Percentiles rank a stretch among this genome's conserved stretches.
phyloP scores from a whole-genome alignment of 2,797 vertebrate species.

The Sandelia bainsii region DNA sequence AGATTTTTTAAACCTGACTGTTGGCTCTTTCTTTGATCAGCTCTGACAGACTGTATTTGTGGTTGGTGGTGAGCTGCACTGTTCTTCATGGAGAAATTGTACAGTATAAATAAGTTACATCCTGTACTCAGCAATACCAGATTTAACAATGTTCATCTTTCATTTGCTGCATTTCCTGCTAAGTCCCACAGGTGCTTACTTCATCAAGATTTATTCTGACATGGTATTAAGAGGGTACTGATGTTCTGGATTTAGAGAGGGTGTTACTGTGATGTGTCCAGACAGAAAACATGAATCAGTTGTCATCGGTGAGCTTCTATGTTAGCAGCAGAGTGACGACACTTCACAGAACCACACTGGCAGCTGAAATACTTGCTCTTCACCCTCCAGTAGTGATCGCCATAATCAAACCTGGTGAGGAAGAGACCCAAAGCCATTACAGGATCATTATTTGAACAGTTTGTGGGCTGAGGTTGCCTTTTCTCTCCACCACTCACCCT shows the following conservation, averaged over 20 bases:
- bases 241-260: slow-evolving; percentile 9
- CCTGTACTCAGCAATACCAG: background rate
- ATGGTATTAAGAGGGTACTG: slow-evolving; percentile 6
- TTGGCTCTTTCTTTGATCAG: background rate
- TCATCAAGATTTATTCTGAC: background rate
- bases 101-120: slow-evolving; percentile 27
- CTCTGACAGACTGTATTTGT: slow-evolving; percentile 3
- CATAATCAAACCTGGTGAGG: slow-evolving; percentile 92
- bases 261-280: slow-evolving; percentile 19
- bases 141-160: slow-evolving; percentile 1
- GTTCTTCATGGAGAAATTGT: slow-evolving; percentile 12
- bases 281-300: slow-evolving; percentile 53
- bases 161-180: background rate
- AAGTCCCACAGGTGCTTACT: background rate
- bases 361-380: slow-evolving; percentile 95
- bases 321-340: slow-evolving; percentile 84
- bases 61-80: background rate
- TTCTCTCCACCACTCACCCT: slow-evolving; percentile 83
- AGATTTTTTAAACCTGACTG: slow-evolving; percentile 1
- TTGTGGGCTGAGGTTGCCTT: too few species aligned
- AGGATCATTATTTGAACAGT: background rate
- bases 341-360: slow-evolving; percentile 91
- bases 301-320: slow-evolving; percentile 57
- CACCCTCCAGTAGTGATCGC: slow-evolving; percentile 96
- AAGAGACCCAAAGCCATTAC: slow-evolving; percentile 1